Percentiles rank a stretch among this genome's conserved stretches.
These are phyloP conservation scores for Eretmochelys imbricata DNA, from an alignment of 2,113 vertebrate species.

Conservation along the genomic window DNA sequence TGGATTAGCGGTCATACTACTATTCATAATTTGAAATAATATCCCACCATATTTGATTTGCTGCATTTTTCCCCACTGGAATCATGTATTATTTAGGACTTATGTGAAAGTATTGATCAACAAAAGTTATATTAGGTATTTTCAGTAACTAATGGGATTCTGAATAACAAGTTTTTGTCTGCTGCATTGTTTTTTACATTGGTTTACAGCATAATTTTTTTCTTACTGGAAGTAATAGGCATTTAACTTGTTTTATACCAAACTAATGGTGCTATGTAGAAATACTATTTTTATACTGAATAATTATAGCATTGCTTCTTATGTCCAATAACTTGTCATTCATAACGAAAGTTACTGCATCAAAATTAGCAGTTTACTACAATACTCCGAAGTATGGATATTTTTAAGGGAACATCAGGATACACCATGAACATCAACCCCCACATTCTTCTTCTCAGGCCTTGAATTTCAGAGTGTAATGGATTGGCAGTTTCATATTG, in stretches of 20 bases:
- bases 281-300: not conserved
- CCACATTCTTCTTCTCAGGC: slow-evolving; percentile 25
- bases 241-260: slow-evolving; percentile 16
- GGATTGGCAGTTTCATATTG: slow-evolving; percentile 39
- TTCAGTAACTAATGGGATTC: slow-evolving; percentile 55
- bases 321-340: slow-evolving; percentile 5
- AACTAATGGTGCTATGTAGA: not conserved
- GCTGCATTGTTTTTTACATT: not conserved
- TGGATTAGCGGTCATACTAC: slow-evolving; percentile 69
- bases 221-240: not conserved
- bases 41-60: slow-evolving; percentile 73
- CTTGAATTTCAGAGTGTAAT: slow-evolving; percentile 21
- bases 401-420: slow-evolving; percentile 28
- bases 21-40: slow-evolving; percentile 65
- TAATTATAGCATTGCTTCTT: slow-evolving; percentile 16
- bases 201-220: slow-evolving; percentile 33
- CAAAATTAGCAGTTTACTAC: not conserved
- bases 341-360: not conserved
- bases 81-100: slow-evolving; percentile 70
- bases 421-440: not conserved
- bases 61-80: slow-evolving; percentile 62
- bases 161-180: slow-evolving; percentile 52
- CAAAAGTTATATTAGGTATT: slow-evolving; percentile 62
- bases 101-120: slow-evolving; percentile 65
- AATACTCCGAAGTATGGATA: not conserved